These are phyloP conservation scores for Metopolophium dirhodum DNA, from an alignment of 1,140 invertebrate species.

Conservation along the genomic window DNA sequence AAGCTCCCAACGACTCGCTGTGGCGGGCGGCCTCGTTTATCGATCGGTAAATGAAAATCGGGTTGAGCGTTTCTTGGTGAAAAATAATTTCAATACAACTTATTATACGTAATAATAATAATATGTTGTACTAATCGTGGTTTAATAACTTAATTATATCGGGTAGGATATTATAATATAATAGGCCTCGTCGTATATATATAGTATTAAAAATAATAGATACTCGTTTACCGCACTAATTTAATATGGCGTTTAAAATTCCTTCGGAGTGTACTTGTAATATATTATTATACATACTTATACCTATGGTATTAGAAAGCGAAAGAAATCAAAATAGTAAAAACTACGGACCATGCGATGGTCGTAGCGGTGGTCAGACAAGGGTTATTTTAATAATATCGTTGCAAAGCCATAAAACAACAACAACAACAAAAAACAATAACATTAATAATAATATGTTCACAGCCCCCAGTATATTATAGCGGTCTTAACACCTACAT, in stretches of 20 bases:
- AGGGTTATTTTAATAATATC: neutral
- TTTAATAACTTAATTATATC: neutral
- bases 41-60: neutral
- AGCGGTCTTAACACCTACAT: neutral
- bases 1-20: neutral
- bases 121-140: slow-evolving; percentile 2
- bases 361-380: too few species aligned
- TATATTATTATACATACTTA: neutral
- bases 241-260: neutral
- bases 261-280: neutral
- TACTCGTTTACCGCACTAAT: neutral
- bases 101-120: neutral
- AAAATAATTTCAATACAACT: neutral
- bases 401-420: neutral
- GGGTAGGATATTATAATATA: neutral
- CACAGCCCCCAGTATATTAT: neutral
- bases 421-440: neutral
- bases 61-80: neutral
- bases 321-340: neutral
- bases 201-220: neutral
- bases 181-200: too few species aligned
- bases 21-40: too few species aligned
- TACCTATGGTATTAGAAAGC: neutral
- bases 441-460: neutral
- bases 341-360: neutral